Percentiles rank a stretch among this genome's conserved stretches.
Evolutionary conservation across 2,888 invertebrate genomes (phyloP).

Genomic region (Tortrix viridana): DNA sequence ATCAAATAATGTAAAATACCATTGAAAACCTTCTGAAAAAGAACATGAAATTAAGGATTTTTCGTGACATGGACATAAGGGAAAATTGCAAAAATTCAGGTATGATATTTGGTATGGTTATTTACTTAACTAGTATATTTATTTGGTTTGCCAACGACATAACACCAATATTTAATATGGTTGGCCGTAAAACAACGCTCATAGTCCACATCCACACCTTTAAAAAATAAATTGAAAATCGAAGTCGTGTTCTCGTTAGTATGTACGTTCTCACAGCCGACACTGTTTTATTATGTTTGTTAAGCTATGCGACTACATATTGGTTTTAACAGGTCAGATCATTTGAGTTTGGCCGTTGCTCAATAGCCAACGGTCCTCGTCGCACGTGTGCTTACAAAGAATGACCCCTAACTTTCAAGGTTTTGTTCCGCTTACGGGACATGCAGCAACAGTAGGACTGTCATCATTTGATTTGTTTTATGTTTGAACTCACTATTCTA

Average conservation of each 20-base stretch:
- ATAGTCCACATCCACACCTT: background rate
- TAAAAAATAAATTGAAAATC: background rate
- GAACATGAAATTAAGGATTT: too few species aligned
- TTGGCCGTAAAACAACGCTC: background rate
- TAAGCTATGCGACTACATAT: constrained; percentile 11
- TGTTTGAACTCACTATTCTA: constrained; percentile 29
- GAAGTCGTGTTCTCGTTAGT: background rate
- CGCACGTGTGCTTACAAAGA: constrained; percentile 62
- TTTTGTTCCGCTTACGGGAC: constrained; percentile 49
- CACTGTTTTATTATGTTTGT: constrained; percentile 6
- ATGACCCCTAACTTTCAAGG: constrained; percentile 55
- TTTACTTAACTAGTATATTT: too few species aligned
- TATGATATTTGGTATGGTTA: too few species aligned
- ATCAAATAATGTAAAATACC: too few species aligned
- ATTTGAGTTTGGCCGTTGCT: constrained; percentile 52
- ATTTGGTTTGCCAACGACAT: too few species aligned
- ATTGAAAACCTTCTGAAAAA: too few species aligned
- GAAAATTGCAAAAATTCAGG: too few species aligned
- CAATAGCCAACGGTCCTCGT: constrained; percentile 54
- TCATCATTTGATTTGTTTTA: background rate
- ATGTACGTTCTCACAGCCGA: background rate
- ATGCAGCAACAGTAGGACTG: background rate
- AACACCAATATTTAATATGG: too few species aligned
- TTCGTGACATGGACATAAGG: too few species aligned
- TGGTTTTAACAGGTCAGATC: constrained; percentile 36